Evolutionary conservation across 1,140 invertebrate species (phyloP), one percentile per base, ranked within the genome.

Genomic region (Solenopsis fugax): DNA sequence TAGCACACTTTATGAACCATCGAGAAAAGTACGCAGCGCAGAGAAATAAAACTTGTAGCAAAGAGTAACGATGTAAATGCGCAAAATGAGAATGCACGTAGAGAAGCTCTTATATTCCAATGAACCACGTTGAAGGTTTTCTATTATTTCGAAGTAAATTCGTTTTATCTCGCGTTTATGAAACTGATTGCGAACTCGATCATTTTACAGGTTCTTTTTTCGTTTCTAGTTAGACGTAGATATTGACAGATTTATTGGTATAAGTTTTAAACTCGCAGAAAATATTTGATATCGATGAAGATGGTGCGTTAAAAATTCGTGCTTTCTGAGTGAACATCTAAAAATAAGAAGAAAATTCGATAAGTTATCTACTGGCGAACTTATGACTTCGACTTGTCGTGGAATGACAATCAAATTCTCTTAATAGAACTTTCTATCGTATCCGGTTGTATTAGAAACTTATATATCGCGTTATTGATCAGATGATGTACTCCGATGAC

Each of bases 61-160:
- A 29, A 45, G 50, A 34, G 16, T 34, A 45, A 45, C 18, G 58
- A 56, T 81, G 54, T 69, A 81, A 69, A 81, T 81, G 48, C 12
- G n/a, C 34, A 56, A 81, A 69, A 81, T 69, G 10, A 56, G 48
- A 69, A 13, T 54, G 29, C 29, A 29, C 13, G 50, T 6, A 71
- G 37, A 71, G 50, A 18, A 37, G 37, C 50, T 69, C 64, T 69
- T 81, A 45, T 71, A 71, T 81, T 81, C 24, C 16, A 48, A 58
- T 71, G 5, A 45, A 34, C 4, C 50, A 4, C 34, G 18, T 13
- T 69, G n/a, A 81, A 24, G 37, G 48, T 29, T 71, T 81, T 21
- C 21, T 54, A 37, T 81, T 71, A 81, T 81, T 81, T 64, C 21
- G 4, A 71, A 56, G 56, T 71, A 81, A 81, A 81, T 81, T 71